Evolutionary conservation across 2,888 invertebrate species (phyloP), one percentile per base, ranked within the genome.

Genomic region (Andrena bicolor): DNA sequence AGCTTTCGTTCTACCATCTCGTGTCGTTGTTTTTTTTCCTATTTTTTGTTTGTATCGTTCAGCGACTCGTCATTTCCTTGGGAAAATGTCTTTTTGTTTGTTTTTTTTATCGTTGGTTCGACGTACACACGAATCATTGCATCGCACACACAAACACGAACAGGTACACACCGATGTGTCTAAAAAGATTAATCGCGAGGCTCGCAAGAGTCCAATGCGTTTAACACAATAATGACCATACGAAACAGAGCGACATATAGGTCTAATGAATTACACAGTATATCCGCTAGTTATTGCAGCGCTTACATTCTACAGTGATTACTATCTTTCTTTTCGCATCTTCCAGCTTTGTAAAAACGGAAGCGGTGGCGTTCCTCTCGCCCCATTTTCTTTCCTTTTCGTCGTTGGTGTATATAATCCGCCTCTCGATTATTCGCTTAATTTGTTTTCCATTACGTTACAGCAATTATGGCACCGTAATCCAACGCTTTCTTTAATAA

Each of bases 301-400:
- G 86, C 86, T 87, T 84, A 58, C 48, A 64, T 4, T 74, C 58
- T 32, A 71, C 53, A 60, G 60, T 76, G 56, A 73, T 64, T 56
- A 32, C 60, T 71, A 53, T 74, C 41, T 58, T 73, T 85, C 64
- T 63, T 7, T 76, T 76, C 32, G 72, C 82, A 86, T 61, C 65
- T 85, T 74, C 61, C 81, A 64, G 88, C 86, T 88, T 87, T 68
- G 73, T 88, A 73, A 61, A 69, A 82, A 48, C 23, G 64, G 69
- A 83, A 28, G 71, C 64, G 82, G 75, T 72, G 76, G 68, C 53
- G 66, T 53, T 69, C n/a, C 49, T 48, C 58, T 7, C 35, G 51
- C 70, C n/a, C 16, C 49, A 23, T 32, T 56, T 35, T 53, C 68
- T 64, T 60, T 41, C 20, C 61, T 41, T 26, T 20, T 3, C 71